A percentile compares a stretch with the other conserved stretches of the same genome.
Conservation (phyloP, 2,888 invertebrate species). For the Bembecia ichneumoniformis region DNA sequence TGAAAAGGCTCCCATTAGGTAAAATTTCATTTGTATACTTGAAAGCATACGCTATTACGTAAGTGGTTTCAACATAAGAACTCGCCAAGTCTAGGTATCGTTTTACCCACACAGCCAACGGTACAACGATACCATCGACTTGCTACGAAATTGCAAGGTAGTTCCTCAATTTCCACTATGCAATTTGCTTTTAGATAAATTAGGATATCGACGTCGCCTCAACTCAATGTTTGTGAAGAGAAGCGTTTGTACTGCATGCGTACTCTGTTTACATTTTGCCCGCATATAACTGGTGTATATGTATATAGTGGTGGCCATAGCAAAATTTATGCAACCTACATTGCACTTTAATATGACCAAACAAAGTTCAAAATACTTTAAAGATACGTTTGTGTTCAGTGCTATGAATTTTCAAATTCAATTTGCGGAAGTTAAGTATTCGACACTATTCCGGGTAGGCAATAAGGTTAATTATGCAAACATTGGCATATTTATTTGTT, state of each 20-base stretch:
- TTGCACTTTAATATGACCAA: no score
- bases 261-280: background rate
- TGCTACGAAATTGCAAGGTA: slow-evolving; percentile 30
- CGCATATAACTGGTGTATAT: background rate
- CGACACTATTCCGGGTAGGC: no score
- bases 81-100: background rate
- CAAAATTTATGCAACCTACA: no score
- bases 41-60: slow-evolving; percentile 20
- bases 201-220: slow-evolving; percentile 14
- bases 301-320: background rate
- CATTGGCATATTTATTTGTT: no score
- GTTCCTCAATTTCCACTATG: slow-evolving; percentile 34
- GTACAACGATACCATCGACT: slow-evolving; percentile 12
- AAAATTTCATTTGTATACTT: slow-evolving; percentile 7
- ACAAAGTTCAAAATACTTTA: no score
- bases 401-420: no score
- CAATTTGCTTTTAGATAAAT: slow-evolving; percentile 35
- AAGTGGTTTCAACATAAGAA: slow-evolving; percentile 10
- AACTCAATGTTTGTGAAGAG: background rate
- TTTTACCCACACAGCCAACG: slow-evolving; percentile 3
- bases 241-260: background rate
- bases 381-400: no score
- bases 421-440: no score
- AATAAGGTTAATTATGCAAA: no score
- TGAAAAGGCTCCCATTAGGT: background rate